These are phyloP conservation scores for Mamestra configurata DNA, from an alignment of 1,140 invertebrate species.

Conservation along the genomic window DNA sequence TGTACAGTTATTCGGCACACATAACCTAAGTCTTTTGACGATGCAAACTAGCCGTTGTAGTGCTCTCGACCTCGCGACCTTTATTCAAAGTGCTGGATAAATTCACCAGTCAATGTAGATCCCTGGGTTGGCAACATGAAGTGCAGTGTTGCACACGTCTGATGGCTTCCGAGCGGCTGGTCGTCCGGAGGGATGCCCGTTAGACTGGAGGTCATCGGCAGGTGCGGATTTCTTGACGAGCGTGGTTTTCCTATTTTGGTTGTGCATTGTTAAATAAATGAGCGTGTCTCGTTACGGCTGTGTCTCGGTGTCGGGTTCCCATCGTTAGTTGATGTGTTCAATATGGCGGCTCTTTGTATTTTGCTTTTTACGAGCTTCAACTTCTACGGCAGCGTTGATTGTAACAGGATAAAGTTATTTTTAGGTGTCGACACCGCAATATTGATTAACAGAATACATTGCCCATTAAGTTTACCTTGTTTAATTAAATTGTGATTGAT, in stretches of 20 bases:
- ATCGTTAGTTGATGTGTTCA: constrained; percentile 42
- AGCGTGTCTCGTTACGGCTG: constrained; percentile 73
- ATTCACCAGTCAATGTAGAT: constrained; percentile 63
- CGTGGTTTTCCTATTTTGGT: constrained; percentile 82
- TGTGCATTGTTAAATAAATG: constrained; percentile 77
- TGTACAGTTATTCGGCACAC: constrained; percentile 84
- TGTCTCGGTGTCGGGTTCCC: constrained; percentile 40
- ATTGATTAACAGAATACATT: constrained; percentile 2
- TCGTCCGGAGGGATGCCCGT: constrained; percentile 74
- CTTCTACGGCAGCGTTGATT: background rate
- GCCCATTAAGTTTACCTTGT: constrained; percentile 6
- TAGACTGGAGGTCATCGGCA: constrained; percentile 84
- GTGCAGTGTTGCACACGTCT: constrained; percentile 46
- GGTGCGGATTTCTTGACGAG: constrained; percentile 85
- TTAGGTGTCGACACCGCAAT: constrained; percentile 13
- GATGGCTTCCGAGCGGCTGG: constrained; percentile 64
- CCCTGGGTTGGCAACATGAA: constrained; percentile 37
- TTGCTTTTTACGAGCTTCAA: constrained; percentile 12
- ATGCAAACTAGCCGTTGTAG: constrained; percentile 75
- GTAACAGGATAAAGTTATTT: constrained; percentile 42
- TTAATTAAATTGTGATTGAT: constrained; percentile 11
- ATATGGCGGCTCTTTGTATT: constrained; percentile 31
- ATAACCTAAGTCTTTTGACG: constrained; percentile 71
- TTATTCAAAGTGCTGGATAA: constrained; percentile 78
- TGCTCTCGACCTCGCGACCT: constrained; percentile 83